phyloP scores from a whole-genome alignment of 2,113 vertebrate genomes.

The Marcusenius ussheri region DNA sequence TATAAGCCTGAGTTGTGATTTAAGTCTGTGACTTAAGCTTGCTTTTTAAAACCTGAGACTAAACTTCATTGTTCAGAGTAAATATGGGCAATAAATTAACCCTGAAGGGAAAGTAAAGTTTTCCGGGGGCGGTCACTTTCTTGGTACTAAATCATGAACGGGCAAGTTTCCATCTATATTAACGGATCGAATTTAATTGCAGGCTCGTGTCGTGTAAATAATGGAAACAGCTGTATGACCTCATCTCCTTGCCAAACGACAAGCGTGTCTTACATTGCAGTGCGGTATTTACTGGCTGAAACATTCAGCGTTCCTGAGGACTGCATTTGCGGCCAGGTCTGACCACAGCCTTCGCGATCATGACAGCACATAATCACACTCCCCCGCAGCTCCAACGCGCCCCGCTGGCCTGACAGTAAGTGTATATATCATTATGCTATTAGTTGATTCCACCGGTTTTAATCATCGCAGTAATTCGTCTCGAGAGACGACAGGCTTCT shows the following conservation, averaged over 20 bases:
- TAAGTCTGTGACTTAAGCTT: background rate
- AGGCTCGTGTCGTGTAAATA: background rate
- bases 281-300: background rate
- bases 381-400: background rate
- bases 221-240: background rate
- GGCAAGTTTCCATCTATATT: background rate
- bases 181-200: background rate
- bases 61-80: background rate
- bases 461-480: conserved; percentile 73
- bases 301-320: background rate
- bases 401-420: background rate
- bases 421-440: conserved; percentile 55
- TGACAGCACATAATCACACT: background rate
- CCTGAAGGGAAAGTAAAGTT: background rate
- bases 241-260: background rate
- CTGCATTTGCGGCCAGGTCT: background rate
- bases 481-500: conserved; percentile 67
- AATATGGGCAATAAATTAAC: background rate
- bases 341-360: background rate
- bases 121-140: background rate
- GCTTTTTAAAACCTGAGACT: background rate
- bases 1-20: background rate
- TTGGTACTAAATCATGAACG: background rate
- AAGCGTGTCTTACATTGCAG: background rate
- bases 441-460: conserved; percentile 71